Evolutionary conservation across 2,113 vertebrate genomes (phyloP), one percentile per base, ranked within the genome.

Genomic region (Xiphophorus hellerii): DNA sequence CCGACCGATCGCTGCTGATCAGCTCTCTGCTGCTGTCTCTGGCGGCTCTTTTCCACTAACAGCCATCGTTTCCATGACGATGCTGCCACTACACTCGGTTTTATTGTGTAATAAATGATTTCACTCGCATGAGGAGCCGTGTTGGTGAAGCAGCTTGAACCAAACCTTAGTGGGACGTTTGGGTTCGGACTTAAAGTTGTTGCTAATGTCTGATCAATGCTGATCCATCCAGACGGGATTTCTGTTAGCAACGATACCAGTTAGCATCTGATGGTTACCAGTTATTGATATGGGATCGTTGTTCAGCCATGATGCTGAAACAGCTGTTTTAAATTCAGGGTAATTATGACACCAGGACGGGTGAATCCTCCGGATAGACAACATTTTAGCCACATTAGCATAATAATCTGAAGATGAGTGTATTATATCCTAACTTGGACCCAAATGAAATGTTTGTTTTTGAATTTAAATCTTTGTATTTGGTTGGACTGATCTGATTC

Each of bases 71-170:
- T 27, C 39, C 71, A 51, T 33, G 29, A 25, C 35, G 22, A 74
- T 25, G 7, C 25, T 33, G 62, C 12, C 37, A 9, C 39, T 2
- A 42, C 11, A 1, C 14, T 58, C 31, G 20, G 14, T 62, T 37
- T 20, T 30, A 6, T 54, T 37, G 3, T 68, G n/a, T 51, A 68
- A 62, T 71, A 31, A 66, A 71, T 42, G 25, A n/a, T 27, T 64
- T 31, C 0, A 51, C 42, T 31, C 29, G 17, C 14, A 25, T 3
- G 15, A n/a, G 13, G n/a, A 28, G 35, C 30, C 33, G 5, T 2
- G 22, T 65, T 7, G 30, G 25, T 20, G 27, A 11, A 62, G 5
- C 13, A 48, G 15, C 22, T 25, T n/a, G 22, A 7, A 58, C 51
- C 25, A 58, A 58, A 58, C 25, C 2, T n/a, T 9, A 54, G 22